Percentiles rank a stretch among this genome's conserved stretches.
phyloP scores from a whole-genome alignment of 2,888 invertebrate genomes.

The Patella pellucida region DNA sequence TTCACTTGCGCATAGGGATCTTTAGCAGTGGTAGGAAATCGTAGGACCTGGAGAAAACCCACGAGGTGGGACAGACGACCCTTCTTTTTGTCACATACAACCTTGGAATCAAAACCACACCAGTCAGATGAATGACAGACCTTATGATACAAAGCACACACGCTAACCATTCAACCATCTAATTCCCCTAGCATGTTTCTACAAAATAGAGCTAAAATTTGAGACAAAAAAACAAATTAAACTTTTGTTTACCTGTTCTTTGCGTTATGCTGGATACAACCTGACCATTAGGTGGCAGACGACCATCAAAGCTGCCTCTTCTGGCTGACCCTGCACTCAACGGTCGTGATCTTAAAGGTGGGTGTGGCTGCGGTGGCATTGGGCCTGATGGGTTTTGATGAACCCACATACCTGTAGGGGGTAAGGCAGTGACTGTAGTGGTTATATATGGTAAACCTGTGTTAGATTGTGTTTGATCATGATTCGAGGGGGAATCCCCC shows the following conservation, averaged over 20 bases:
- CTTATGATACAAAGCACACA: too few relatives aligned
- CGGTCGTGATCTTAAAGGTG: constrained; percentile 63
- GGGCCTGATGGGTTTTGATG: constrained; percentile 41
- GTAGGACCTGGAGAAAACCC: too few relatives aligned
- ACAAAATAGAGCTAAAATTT: too few relatives aligned
- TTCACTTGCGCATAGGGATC: too few relatives aligned
- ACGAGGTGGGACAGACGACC: too few relatives aligned
- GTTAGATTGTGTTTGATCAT: constrained; percentile 14
- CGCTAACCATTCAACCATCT: too few relatives aligned
- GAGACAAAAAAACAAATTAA: too few relatives aligned
- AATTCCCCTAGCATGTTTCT: too few relatives aligned
- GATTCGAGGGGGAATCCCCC: constrained; percentile 20
- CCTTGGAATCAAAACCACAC: too few relatives aligned
- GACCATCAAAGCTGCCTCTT: constrained; percentile 11
- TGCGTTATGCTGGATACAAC: neutral
- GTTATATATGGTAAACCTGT: constrained; percentile 42
- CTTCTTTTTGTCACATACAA: too few relatives aligned
- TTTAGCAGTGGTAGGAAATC: too few relatives aligned
- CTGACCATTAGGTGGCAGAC: neutral
- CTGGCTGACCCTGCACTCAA: constrained; percentile 63
- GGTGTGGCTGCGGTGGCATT: constrained; percentile 57
- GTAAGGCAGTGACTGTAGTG: constrained; percentile 25
- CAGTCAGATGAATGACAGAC: too few relatives aligned
- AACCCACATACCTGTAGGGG: constrained; percentile 43
- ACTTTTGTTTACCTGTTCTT: neutral